A percentile compares a stretch with the other conserved stretches of the same genome.
These are phyloP conservation scores for Connochaetes taurinus DNA, from an alignment of 2,113 vertebrate genomes.

Conservation along the genomic window DNA sequence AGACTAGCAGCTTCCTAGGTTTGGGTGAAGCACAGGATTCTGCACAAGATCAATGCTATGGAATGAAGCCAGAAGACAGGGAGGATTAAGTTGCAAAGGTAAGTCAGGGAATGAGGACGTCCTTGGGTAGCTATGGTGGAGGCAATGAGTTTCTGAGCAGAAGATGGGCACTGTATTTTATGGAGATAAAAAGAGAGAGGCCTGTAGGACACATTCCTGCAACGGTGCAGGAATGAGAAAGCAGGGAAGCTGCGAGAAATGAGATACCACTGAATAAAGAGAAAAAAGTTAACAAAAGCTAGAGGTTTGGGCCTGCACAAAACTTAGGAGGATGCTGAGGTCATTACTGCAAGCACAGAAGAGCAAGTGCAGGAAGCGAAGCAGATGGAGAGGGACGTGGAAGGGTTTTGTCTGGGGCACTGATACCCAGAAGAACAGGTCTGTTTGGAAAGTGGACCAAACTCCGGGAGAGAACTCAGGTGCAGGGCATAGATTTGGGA, in stretches of 20 bases:
- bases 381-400: background rate
- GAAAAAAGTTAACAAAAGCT: background rate
- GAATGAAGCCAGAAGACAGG: background rate
- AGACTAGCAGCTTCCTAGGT: background rate
- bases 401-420: background rate
- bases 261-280: background rate
- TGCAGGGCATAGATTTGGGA: background rate
- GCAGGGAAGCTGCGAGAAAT: background rate
- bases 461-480: background rate
- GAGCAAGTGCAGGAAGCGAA: background rate
- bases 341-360: background rate
- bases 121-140: background rate
- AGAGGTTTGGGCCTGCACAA: background rate
- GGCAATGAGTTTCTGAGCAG: background rate
- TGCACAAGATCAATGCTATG: background rate
- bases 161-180: background rate
- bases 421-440: background rate
- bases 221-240: background rate
- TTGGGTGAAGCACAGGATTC: background rate
- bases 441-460: background rate
- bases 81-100: background rate
- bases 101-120: background rate
- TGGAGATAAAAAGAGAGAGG: background rate
- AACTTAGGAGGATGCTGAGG: background rate
- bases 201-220: background rate